These are phyloP conservation scores for Lanius collurio DNA, from an alignment of 2,113 vertebrate species.

Conservation along the genomic window DNA sequence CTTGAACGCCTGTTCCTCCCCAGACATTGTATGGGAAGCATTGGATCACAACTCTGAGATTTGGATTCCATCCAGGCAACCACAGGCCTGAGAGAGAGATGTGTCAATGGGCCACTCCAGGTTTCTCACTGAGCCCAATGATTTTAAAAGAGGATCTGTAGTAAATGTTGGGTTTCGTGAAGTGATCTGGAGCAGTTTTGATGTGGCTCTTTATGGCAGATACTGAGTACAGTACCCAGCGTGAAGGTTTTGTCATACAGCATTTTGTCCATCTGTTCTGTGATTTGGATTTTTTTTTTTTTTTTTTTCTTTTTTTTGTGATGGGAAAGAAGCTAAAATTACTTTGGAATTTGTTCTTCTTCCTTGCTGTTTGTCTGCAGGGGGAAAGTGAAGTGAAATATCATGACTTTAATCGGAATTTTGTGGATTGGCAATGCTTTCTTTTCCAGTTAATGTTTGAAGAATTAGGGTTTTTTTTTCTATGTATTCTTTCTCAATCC, in stretches of 20 bases:
- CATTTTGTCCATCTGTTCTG: conserved; percentile 37
- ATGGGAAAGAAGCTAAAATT: not conserved
- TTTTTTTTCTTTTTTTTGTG: not conserved
- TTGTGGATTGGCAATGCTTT: not conserved
- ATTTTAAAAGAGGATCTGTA: not conserved
- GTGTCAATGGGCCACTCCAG: not conserved
- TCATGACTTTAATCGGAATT: not conserved
- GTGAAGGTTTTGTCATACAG: not conserved
- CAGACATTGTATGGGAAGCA: not conserved
- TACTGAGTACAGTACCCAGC: not conserved
- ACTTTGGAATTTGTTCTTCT: not conserved
- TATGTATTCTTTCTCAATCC: not conserved
- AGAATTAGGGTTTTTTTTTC: accelerated
- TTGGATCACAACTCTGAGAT: not conserved
- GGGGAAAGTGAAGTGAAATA: not conserved
- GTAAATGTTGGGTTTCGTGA: not conserved
- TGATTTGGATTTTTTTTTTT: not conserved
- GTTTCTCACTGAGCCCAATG: not conserved
- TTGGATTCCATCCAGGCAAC: not conserved
- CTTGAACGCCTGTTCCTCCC: not conserved
- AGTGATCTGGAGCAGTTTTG: not conserved
- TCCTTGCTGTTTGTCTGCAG: not conserved
- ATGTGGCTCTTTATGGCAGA: not conserved
- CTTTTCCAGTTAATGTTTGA: not conserved
- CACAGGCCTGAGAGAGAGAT: not conserved